A percentile compares a stretch with the other conserved stretches of the same genome.
Evolutionary conservation across 37 sponge, comb jelly and placozoan species (phyloP).

Genomic region (Chondrilla cf. caribensis): DNA sequence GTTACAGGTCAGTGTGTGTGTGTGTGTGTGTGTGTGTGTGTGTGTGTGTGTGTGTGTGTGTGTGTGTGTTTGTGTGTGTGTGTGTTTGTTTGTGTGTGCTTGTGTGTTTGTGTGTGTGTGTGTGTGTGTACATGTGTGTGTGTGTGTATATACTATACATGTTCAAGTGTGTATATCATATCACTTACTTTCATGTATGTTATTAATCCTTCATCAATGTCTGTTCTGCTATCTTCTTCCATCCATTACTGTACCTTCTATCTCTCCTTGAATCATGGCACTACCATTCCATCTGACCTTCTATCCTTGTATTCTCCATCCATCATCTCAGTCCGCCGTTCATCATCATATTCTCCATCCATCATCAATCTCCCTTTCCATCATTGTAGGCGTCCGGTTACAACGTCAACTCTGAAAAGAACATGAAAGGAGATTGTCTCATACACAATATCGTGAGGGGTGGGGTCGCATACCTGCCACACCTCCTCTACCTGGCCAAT

Average conservation of each 20-base stretch:
- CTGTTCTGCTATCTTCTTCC: no score
- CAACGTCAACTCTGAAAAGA: slow-evolving; percentile 57
- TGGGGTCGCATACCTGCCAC: slow-evolving; percentile 55
- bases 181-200: no score
- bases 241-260: no score
- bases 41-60: not conserved
- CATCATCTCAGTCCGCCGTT: no score
- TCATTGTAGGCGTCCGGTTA: slow-evolving; percentile 35
- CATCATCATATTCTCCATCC: no score
- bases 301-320: no score
- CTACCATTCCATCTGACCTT: no score
- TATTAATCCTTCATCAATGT: no score
- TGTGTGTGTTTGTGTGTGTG: no score
- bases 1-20: slow-evolving; percentile 43
- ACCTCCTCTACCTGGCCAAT: slow-evolving; percentile 39
- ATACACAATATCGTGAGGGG: slow-evolving; percentile 56
- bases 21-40: no score
- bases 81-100: not conserved
- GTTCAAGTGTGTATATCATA: not conserved
- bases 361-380: no score
- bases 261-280: no score
- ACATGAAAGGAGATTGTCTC: slow-evolving; percentile 50
- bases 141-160: not conserved
- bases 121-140: not conserved
- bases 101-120: not conserved